These are phyloP conservation scores for Rhinogobius similis DNA, from an alignment of 2,113 vertebrate genomes.

Conservation along the genomic window DNA sequence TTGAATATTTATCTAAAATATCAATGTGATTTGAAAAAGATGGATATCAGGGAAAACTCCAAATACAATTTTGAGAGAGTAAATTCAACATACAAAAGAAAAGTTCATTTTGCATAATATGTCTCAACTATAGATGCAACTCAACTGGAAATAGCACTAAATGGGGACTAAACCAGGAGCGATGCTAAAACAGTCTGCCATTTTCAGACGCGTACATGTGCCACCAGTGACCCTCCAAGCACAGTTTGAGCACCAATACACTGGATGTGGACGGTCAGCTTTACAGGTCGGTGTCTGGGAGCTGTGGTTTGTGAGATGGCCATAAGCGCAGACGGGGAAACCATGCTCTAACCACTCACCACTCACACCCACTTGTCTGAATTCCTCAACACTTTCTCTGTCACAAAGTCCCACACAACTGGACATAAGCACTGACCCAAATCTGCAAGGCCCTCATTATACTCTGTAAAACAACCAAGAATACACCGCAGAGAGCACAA, in stretches of 20 bases:
- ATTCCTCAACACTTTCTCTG: slow-evolving; percentile 70
- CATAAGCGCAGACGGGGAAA: slow-evolving; percentile 59
- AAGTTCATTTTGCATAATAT: no score
- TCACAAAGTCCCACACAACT: slow-evolving; percentile 36
- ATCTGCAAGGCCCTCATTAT: slow-evolving; percentile 50
- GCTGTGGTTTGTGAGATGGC: slow-evolving; percentile 38
- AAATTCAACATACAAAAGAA: no score
- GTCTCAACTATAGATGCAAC: no score
- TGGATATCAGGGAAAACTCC: no score
- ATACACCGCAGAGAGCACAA: slow-evolving; percentile 16
- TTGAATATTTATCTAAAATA: no score
- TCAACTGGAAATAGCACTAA: no score
- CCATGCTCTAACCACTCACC: slow-evolving; percentile 65
- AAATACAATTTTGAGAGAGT: no score
- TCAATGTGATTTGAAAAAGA: no score
- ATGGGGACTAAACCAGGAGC: background rate
- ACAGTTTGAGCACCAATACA: background rate
- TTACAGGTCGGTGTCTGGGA: slow-evolving; percentile 1
- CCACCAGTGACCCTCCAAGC: no score
- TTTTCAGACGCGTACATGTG: no score
- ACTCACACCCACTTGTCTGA: slow-evolving; percentile 77
- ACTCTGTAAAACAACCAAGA: slow-evolving; percentile 39
- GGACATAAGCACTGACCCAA: slow-evolving; percentile 38
- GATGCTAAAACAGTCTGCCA: no score
- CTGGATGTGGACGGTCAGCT: background rate